Evolutionary conservation across 2,888 invertebrate genomes (phyloP).

Genomic region (Acleris cristana): DNA sequence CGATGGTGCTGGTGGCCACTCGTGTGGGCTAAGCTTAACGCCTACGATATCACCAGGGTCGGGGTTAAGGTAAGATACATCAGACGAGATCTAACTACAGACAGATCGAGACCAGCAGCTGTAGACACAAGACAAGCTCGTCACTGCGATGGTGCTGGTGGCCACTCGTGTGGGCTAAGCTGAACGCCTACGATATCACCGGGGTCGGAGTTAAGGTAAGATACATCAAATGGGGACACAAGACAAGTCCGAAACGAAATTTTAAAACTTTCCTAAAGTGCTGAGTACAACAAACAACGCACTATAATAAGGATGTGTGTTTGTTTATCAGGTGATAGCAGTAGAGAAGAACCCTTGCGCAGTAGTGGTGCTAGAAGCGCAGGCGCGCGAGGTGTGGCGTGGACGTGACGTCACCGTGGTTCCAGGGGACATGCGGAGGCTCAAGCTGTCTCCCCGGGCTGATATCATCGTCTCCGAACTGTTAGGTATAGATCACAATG

Average conservation of each 20-base stretch:
- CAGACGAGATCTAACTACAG: not conserved
- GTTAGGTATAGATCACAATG: constrained; percentile 85
- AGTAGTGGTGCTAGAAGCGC: constrained; percentile 90
- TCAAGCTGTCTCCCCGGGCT: constrained; percentile 92
- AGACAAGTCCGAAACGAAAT: too few relatives aligned
- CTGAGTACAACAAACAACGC: too few relatives aligned
- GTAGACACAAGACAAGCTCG: not conserved
- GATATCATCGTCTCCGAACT: constrained; percentile 98
- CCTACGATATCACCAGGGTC: constrained; percentile 88
- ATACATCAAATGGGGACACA: too few relatives aligned
- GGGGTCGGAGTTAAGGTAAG: constrained; percentile 87
- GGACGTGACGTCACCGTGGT: constrained; percentile 89
- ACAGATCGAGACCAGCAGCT: not conserved
- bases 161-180: constrained; percentile 95
- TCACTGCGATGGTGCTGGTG: constrained; percentile 90
- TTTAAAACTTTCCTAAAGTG: too few relatives aligned
- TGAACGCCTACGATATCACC: constrained; percentile 91
- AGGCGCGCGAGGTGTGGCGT: constrained; percentile 91
- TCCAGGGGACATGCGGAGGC: constrained; percentile 93
- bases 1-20: constrained; percentile 96
- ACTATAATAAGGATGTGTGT: too few relatives aligned
- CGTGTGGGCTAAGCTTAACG: constrained; percentile 94
- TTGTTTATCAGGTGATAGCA: constrained; percentile 87
- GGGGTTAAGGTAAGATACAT: constrained; percentile 84
- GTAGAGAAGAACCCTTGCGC: constrained; percentile 99